These are phyloP conservation scores for Trididemnum clinides DNA, from an alignment of 23 tunicate genomes.

Conservation along the genomic window DNA sequence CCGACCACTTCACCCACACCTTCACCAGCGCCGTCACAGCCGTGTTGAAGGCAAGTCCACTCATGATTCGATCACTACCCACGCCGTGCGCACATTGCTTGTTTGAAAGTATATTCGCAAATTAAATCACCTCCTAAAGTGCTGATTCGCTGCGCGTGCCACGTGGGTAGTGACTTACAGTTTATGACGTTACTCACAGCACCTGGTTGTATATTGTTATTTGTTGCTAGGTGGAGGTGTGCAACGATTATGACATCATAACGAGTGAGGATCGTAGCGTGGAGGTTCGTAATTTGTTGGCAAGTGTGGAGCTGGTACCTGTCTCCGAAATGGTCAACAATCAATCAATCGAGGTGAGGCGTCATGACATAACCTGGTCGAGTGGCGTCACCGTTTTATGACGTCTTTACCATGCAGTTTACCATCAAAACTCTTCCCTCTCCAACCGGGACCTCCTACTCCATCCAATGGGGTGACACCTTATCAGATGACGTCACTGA, in stretches of 20 bases:
- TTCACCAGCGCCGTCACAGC: background rate
- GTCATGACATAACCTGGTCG: too few relatives aligned
- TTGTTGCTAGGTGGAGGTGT: too few relatives aligned
- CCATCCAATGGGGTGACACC: slow-evolving; percentile 66
- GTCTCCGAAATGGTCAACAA: background rate
- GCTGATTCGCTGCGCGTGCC: too few relatives aligned
- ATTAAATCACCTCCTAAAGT: too few relatives aligned
- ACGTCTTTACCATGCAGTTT: slow-evolving; percentile 34
- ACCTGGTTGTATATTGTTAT: too few relatives aligned
- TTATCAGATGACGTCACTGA: background rate
- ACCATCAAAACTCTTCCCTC: slow-evolving; percentile 23
- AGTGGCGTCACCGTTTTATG: too few relatives aligned
- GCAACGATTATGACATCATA: background rate
- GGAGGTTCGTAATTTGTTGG: background rate
- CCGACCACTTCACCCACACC: background rate
- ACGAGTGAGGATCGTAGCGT: background rate
- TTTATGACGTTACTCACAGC: too few relatives aligned
- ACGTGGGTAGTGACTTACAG: too few relatives aligned
- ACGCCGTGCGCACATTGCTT: too few relatives aligned
- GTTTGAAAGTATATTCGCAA: too few relatives aligned
- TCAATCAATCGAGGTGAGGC: background rate
- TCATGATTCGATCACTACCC: too few relatives aligned
- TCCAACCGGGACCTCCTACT: slow-evolving; percentile 17
- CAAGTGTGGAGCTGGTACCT: background rate
- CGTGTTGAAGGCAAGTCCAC: too few relatives aligned